Percentiles rank a stretch among this genome's conserved stretches.
phyloP scores from a whole-genome alignment of 1,140 invertebrate species.

The fruit fly (Drosophila melanogaster) region DNA sequence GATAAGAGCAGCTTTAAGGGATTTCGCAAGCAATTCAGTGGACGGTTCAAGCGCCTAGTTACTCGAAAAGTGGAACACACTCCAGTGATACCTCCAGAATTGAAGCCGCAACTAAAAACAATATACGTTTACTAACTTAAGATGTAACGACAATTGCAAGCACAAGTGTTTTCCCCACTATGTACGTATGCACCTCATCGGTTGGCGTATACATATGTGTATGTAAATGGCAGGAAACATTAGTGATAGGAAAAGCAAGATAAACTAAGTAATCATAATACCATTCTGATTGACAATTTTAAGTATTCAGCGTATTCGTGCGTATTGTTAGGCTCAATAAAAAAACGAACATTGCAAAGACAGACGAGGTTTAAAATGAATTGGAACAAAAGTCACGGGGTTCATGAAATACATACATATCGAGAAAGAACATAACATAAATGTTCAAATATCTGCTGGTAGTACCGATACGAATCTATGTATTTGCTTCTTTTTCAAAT shows the following conservation, averaged over 20 bases:
- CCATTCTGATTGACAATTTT: slow-evolving; percentile 48
- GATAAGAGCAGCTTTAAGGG: slow-evolving; percentile 91
- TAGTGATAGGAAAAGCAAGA: slow-evolving; percentile 52
- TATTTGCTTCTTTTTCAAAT: slow-evolving; percentile 1
- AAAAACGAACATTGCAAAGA: slow-evolving; percentile 32
- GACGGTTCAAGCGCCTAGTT: slow-evolving; percentile 91
- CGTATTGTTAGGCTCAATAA: slow-evolving; percentile 50
- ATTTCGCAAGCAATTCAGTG: slow-evolving; percentile 92
- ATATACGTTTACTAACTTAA: slow-evolving; percentile 92
- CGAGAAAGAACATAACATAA: neutral
- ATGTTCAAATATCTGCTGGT: neutral
- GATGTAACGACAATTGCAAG: slow-evolving; percentile 28
- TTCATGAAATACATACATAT: slow-evolving; percentile 20
- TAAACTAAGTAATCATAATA: slow-evolving; percentile 48
- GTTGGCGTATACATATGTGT: slow-evolving; percentile 21
- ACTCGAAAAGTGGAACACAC: slow-evolving; percentile 92
- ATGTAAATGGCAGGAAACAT: slow-evolving; percentile 35
- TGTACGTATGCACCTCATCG: slow-evolving; percentile 21
- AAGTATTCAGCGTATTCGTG: slow-evolving; percentile 46
- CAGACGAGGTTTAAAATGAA: slow-evolving; percentile 26
- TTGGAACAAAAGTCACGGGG: slow-evolving; percentile 7
- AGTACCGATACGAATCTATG: neutral
- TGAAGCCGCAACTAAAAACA: slow-evolving; percentile 94
- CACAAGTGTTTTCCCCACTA: slow-evolving; percentile 50
- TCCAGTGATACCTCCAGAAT: slow-evolving; percentile 93